phyloP scores from a whole-genome alignment of 2,797 vertebrate species.

The Sylvilagus floridanus region DNA sequence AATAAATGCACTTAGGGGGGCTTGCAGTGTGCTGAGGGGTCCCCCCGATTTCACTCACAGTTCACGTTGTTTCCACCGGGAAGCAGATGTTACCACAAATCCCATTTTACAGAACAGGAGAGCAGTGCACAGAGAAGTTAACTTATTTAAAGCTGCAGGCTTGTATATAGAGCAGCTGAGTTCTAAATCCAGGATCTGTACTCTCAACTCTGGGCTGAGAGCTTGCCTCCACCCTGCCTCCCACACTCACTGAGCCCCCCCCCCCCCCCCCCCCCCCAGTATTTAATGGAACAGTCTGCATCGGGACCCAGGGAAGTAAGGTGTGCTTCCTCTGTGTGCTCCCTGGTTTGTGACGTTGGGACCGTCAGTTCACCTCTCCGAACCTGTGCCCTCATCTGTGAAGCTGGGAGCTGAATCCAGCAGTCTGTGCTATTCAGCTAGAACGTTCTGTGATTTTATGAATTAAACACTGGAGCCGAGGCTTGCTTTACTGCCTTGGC shows the following conservation, averaged over 20 bases:
- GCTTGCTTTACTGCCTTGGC: not conserved
- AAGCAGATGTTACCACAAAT: not conserved
- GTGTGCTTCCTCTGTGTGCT: not conserved
- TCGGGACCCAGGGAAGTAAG: not conserved
- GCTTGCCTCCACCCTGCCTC: not conserved
- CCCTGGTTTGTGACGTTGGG: not conserved
- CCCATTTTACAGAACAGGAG: slow-evolving; percentile 27
- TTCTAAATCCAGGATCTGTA: not conserved
- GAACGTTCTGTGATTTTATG: slow-evolving; percentile 61
- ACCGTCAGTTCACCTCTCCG: not conserved
- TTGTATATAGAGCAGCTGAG: not conserved
- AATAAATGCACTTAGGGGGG: not conserved
- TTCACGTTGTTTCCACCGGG: not conserved
- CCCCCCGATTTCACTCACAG: not conserved
- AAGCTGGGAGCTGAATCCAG: not conserved
- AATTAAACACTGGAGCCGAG: slow-evolving; percentile 56
- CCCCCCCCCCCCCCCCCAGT: accelerated
- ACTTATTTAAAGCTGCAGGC: not conserved
- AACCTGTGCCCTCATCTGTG: slow-evolving; percentile 25
- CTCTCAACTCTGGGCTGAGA: not conserved
- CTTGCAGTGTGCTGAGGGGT: not conserved
- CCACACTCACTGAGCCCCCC: not conserved
- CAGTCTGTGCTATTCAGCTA: slow-evolving; percentile 37
- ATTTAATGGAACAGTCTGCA: not conserved
- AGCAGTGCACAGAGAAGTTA: not conserved